A percentile compares a stretch with the other conserved stretches of the same genome.
phyloP scores from a whole-genome alignment of 2,113 vertebrate species.

The Oncorhynchus nerka region DNA sequence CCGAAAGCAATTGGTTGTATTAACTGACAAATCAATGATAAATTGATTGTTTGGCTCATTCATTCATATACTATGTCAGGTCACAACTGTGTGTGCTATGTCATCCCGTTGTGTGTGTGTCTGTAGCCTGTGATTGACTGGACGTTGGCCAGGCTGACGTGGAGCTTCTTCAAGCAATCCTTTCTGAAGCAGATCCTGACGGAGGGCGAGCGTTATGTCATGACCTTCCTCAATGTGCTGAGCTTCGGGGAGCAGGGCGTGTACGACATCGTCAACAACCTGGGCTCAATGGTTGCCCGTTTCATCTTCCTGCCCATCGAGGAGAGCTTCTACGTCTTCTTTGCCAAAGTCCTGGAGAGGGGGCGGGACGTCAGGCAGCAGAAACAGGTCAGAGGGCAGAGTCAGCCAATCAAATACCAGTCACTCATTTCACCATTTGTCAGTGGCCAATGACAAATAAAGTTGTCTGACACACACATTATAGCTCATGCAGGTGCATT shows the following conservation, averaged over 20 bases:
- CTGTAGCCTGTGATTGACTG: conserved; percentile 83
- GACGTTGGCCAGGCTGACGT: conserved; percentile 85
- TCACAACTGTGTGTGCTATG: neutral
- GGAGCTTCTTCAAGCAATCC: conserved; percentile 98
- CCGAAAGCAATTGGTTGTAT: too few relatives aligned
- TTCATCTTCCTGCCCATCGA: conserved; percentile 92
- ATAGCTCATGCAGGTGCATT: neutral
- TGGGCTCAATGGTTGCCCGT: conserved; percentile 94
- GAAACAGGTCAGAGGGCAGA: conserved; percentile 78
- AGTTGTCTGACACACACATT: neutral
- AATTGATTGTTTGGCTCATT: too few relatives aligned
- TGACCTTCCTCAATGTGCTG: conserved; percentile 96
- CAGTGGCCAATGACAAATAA: neutral
- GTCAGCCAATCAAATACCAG: neutral
- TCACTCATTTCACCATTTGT: neutral
- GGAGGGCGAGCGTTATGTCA: conserved; percentile 94
- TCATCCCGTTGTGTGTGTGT: neutral
- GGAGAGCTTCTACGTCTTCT: conserved; percentile 83
- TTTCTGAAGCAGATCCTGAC: conserved; percentile 97
- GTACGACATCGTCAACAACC: conserved; percentile 94
- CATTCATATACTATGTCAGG: neutral
- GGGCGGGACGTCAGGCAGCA: conserved; percentile 79
- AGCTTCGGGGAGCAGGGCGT: conserved; percentile 97
- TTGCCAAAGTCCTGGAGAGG: conserved; percentile 89
- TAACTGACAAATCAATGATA: too few relatives aligned